A percentile compares a stretch with the other conserved stretches of the same genome.
phyloP scores from a whole-genome alignment of 2,888 invertebrate species.

The Incurvaria masculella region DNA sequence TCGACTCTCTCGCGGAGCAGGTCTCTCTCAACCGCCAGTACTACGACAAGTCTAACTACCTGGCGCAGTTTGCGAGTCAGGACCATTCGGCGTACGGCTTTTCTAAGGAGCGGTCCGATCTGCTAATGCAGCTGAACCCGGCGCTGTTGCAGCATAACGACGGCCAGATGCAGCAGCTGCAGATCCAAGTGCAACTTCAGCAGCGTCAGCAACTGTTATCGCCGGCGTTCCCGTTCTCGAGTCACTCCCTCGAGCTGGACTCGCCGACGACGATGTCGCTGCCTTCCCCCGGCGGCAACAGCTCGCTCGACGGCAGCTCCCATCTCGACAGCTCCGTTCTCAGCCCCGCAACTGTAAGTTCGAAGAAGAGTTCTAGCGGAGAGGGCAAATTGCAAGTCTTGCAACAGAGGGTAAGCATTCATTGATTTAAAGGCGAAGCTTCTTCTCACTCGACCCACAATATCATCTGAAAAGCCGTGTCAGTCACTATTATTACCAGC shows the following conservation, averaged over 20 bases:
- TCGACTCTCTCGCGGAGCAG: constrained; percentile 76
- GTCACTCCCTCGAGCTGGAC: constrained; percentile 68
- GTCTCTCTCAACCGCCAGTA: constrained; percentile 60
- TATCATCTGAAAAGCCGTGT: not conserved
- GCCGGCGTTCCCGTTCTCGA: constrained; percentile 61
- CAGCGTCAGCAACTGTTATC: constrained; percentile 61
- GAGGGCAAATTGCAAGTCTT: constrained; percentile 65
- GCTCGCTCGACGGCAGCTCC: constrained; percentile 63
- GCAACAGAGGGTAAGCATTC: constrained; percentile 84
- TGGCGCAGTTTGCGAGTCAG: constrained; percentile 40
- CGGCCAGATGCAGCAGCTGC: constrained; percentile 62
- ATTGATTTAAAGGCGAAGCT: constrained; percentile 59
- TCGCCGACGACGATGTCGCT: constrained; percentile 74
- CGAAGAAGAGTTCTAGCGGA: constrained; percentile 60
- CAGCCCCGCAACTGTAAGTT: constrained; percentile 67
- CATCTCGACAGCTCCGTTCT: constrained; percentile 59
- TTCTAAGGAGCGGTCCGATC: constrained; percentile 59
- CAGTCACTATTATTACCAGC: too few species aligned
- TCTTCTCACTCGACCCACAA: constrained; percentile 19
- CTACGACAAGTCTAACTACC: constrained; percentile 50
- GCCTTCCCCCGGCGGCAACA: constrained; percentile 75
- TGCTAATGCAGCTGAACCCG: constrained; percentile 57
- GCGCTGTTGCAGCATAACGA: constrained; percentile 53
- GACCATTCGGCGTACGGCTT: constrained; percentile 58
- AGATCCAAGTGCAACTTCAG: constrained; percentile 69